These are phyloP conservation scores for Odontocolon sp. DNA, from an alignment of 2,888 invertebrate species.

Conservation along the genomic window DNA sequence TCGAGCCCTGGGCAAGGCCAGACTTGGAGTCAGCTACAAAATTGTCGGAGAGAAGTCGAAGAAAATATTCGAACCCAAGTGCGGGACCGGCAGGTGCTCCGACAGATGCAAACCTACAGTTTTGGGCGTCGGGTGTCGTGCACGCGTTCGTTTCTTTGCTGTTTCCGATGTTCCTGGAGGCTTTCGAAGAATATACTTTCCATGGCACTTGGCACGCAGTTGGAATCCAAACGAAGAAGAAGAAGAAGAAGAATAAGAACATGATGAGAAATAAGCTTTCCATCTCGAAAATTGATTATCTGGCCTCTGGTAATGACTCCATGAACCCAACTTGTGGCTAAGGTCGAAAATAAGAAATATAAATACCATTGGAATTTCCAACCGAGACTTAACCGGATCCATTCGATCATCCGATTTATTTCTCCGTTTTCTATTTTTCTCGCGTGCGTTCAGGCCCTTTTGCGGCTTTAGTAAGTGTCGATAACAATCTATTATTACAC, in stretches of 20 bases:
- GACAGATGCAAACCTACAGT: conserved; percentile 53
- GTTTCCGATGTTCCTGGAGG: conserved; percentile 3
- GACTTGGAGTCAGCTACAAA: conserved; percentile 13
- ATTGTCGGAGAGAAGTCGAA: conserved; percentile 37
- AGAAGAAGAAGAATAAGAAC: too few relatives aligned
- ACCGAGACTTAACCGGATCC: too few relatives aligned
- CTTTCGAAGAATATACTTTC: conserved; percentile 22
- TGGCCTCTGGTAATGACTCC: too few relatives aligned
- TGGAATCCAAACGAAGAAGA: too few relatives aligned
- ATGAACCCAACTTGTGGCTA: too few relatives aligned
- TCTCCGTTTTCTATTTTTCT: not conserved
- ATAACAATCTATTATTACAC: conserved; percentile 10
- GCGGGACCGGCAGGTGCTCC: conserved; percentile 54
- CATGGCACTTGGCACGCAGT: too few relatives aligned
- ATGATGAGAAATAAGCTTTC: too few relatives aligned
- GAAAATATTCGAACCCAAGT: conserved; percentile 23
- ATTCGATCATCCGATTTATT: too few relatives aligned
- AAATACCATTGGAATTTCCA: too few relatives aligned
- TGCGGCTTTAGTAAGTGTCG: not conserved
- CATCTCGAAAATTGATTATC: too few relatives aligned
- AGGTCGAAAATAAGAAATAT: too few relatives aligned
- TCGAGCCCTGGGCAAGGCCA: conserved; percentile 56
- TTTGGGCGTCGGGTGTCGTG: conserved; percentile 28
- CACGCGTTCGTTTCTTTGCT: conserved; percentile 31
- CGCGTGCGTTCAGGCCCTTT: not conserved